Conservation (phyloP, 1,140 invertebrate species). For the Bombyx mori region DNA sequence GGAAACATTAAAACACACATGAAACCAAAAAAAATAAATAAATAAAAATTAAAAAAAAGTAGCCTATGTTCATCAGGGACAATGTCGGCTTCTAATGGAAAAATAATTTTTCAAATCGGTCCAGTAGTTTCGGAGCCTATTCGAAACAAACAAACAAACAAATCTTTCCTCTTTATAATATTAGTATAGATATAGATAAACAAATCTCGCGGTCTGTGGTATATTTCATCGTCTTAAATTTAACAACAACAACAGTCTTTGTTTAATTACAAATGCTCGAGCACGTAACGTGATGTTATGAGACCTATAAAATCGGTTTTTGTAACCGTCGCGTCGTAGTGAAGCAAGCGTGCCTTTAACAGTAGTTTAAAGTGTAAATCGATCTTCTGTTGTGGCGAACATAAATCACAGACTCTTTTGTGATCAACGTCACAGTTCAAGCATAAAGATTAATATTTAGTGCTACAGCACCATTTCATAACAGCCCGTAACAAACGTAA, state of each 20-base stretch:
- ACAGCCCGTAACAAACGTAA: conserved; percentile 51
- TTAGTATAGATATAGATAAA: no score
- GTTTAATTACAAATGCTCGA: conserved; percentile 5
- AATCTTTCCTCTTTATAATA: no score
- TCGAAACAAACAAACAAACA: no score
- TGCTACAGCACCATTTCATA: conserved; percentile 38
- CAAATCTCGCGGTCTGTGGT: neutral
- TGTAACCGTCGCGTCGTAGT: conserved; percentile 23
- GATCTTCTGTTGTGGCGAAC: conserved; percentile 33
- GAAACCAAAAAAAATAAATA: no score
- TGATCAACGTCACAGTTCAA: conserved; percentile 66
- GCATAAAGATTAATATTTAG: conserved; percentile 66
- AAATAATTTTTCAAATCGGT: no score
- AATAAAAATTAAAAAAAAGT: no score
- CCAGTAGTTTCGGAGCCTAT: no score
- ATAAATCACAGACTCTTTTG: conserved; percentile 64
- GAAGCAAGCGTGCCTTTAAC: conserved; percentile 21
- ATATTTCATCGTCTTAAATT: no score
- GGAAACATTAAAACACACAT: no score
- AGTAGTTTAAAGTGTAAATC: conserved; percentile 32
- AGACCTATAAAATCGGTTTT: conserved; percentile 44
- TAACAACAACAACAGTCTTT: conserved; percentile 3
- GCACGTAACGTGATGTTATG: conserved; percentile 24
- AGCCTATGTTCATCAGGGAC: no score
- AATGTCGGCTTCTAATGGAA: no score